phyloP scores from a whole-genome alignment of 2,797 vertebrate species.

The Lophotriccus pileatus region DNA sequence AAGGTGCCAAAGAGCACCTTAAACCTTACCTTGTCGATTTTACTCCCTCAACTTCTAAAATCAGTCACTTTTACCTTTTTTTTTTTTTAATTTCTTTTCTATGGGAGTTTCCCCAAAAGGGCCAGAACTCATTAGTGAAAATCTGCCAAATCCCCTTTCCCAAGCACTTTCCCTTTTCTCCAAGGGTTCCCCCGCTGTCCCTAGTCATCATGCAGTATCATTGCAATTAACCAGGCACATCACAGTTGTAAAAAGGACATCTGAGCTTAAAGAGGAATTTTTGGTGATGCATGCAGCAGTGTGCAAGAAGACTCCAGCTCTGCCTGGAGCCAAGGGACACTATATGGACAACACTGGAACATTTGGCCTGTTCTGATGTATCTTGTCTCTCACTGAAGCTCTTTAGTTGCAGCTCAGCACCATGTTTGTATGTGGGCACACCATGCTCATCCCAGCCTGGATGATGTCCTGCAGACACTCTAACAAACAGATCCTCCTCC shows the following conservation, averaged over 20 bases:
- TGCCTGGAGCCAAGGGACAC: background rate
- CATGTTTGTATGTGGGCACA: background rate
- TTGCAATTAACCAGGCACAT: background rate
- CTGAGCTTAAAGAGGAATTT: background rate
- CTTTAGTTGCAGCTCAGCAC: background rate
- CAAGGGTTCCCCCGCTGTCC: background rate
- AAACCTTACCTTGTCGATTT: background rate
- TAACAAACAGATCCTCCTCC: background rate
- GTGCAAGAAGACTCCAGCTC: background rate
- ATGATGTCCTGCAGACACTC: background rate
- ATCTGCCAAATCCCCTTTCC: background rate
- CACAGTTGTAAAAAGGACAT: background rate
- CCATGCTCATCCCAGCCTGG: background rate
- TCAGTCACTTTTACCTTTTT: background rate
- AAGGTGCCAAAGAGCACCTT: background rate
- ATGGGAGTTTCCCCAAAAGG: background rate
- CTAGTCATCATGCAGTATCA: background rate
- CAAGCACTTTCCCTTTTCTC: background rate
- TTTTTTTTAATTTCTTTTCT: background rate
- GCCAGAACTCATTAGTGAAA: background rate
- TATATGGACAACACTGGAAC: background rate
- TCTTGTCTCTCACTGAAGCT: background rate
- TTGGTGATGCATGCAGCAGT: background rate
- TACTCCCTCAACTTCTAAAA: background rate
- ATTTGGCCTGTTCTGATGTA: background rate